These are phyloP conservation scores for Lasioglossum vierecki DNA, from an alignment of 2,888 invertebrate genomes.

Conservation along the genomic window DNA sequence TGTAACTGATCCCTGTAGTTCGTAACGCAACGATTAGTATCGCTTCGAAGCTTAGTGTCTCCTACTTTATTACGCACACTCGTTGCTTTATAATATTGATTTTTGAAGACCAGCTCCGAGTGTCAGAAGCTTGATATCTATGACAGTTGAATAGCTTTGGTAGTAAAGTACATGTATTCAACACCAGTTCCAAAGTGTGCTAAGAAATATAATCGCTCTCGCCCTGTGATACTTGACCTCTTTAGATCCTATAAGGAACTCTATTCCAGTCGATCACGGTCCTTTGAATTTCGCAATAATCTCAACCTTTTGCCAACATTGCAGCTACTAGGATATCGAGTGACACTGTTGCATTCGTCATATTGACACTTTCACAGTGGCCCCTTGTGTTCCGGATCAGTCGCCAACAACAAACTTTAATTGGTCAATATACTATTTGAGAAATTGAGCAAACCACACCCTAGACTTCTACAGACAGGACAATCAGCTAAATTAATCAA, in stretches of 20 bases:
- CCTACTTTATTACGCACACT: not conserved
- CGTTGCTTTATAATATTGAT: not conserved
- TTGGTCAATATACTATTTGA: not conserved
- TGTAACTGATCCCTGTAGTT: not conserved
- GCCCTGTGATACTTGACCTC: not conserved
- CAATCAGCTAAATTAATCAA: too few relatives aligned
- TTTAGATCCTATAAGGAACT: not conserved
- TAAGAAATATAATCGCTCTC: not conserved
- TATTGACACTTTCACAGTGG: not conserved
- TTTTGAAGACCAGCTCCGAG: not conserved
- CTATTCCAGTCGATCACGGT: not conserved
- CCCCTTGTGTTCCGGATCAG: not conserved
- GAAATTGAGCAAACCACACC: not conserved
- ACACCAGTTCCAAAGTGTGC: not conserved
- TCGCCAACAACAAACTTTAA: not conserved
- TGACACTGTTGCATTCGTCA: not conserved
- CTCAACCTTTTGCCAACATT: not conserved
- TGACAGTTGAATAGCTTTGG: not conserved
- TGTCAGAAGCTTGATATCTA: not conserved
- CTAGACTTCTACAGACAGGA: not conserved
- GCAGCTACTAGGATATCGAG: not conserved
- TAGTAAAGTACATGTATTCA: not conserved
- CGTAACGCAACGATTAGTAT: not conserved
- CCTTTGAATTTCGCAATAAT: not conserved
- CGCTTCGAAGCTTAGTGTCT: not conserved